These are phyloP conservation scores for Platorchestia sp. DNA, from an alignment of 1,140 invertebrate species.

Conservation along the genomic window DNA sequence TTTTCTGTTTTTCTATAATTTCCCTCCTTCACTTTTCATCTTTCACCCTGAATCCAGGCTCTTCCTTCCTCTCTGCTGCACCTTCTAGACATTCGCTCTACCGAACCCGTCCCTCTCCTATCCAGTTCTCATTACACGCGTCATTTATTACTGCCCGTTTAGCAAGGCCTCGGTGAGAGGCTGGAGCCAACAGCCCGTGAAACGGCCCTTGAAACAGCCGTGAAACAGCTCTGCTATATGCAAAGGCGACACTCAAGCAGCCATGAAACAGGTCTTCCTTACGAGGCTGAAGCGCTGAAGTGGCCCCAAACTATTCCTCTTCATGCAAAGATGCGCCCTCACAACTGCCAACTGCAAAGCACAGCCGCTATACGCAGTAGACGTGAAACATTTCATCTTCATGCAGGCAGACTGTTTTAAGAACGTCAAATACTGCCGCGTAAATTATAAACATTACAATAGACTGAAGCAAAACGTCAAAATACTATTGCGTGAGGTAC, in stretches of 20 bases:
- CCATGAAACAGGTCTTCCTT: background rate
- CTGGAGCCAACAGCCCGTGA: conserved; percentile 34
- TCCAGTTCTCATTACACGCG: conserved; percentile 30
- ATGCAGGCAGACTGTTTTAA: too few species aligned
- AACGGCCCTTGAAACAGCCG: conserved; percentile 24
- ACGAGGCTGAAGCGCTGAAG: background rate
- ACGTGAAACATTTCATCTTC: background rate
- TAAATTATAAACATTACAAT: too few species aligned
- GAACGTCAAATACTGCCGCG: too few species aligned
- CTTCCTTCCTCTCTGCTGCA: background rate
- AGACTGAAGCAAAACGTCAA: too few species aligned
- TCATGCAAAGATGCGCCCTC: background rate
- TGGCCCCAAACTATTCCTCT: background rate
- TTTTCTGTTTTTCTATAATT: background rate
- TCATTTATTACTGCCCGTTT: conserved; percentile 41
- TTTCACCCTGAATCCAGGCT: background rate
- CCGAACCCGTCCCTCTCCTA: background rate
- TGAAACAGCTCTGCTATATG: conserved; percentile 20
- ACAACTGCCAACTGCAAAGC: background rate
- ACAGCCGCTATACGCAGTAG: background rate
- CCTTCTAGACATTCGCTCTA: background rate
- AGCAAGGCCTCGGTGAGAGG: background rate
- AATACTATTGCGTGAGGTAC: too few species aligned
- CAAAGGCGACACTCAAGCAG: background rate
- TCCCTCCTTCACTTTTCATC: background rate